These are phyloP conservation scores for Pissodes strobi DNA, from an alignment of 1,140 invertebrate genomes.

Conservation along the genomic window DNA sequence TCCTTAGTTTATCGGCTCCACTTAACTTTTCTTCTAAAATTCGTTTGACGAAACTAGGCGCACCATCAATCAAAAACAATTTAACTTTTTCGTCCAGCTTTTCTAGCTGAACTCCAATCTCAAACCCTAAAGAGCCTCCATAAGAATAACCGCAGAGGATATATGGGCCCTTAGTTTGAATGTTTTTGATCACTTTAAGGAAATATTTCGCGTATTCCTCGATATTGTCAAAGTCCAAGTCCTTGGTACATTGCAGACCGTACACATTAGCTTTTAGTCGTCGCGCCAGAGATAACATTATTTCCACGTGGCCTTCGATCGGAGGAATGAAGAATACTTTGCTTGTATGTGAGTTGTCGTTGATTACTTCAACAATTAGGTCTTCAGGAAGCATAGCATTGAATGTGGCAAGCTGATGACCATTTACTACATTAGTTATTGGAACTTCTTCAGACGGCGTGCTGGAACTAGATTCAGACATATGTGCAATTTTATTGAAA, in stretches of 20 bases:
- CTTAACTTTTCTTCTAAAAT: background rate
- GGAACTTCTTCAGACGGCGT: background rate
- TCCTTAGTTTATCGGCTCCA: background rate
- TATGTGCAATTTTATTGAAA: slow-evolving; percentile 9
- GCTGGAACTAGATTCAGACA: too few species aligned
- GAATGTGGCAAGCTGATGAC: background rate
- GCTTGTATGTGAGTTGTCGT: background rate
- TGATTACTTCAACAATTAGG: slow-evolving; percentile 9
- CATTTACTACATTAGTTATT: background rate
- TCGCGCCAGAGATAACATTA: slow-evolving; percentile 7
- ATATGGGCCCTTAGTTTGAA: slow-evolving; percentile 26
- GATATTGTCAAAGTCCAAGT: background rate
- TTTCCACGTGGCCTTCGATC: slow-evolving; percentile 22
- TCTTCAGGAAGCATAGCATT: slow-evolving; percentile 4
- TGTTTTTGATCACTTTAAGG: slow-evolving; percentile 1
- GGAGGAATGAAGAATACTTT: slow-evolving; percentile 32
- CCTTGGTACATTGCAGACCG: slow-evolving; percentile 24
- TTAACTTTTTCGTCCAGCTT: slow-evolving; percentile 20
- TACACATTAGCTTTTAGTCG: slow-evolving; percentile 26
- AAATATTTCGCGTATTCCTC: slow-evolving; percentile 6
- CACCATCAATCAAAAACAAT: slow-evolving; percentile 25
- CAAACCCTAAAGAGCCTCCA: slow-evolving; percentile 18
- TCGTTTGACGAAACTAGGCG: slow-evolving; percentile 7
- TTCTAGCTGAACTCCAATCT: slow-evolving; percentile 23
- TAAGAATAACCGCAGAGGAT: slow-evolving; percentile 29